Conservation (phyloP, 2,888 invertebrate genomes). For the Sipha maydis region DNA sequence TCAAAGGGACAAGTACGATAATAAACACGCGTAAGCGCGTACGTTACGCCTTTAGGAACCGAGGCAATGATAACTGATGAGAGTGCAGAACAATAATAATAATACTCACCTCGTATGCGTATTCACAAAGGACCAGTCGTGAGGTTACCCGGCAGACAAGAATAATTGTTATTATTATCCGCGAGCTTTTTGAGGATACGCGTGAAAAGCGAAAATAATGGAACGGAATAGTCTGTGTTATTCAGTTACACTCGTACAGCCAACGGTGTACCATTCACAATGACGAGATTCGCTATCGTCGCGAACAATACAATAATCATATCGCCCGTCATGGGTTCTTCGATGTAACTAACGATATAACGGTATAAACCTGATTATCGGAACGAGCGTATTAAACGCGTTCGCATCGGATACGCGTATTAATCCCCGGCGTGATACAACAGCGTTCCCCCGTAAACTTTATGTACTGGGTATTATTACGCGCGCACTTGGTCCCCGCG, state of each 20-base stretch:
- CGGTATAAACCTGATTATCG: no score
- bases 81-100: background rate
- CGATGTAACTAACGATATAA: no score
- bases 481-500: no score
- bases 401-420: no score
- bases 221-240: background rate
- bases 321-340: no score
- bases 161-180: constrained; percentile 31
- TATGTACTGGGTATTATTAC: no score
- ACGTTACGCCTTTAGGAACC: constrained; percentile 28
- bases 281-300: background rate
- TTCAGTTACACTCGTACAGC: background rate
- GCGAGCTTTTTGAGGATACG: constrained; percentile 4
- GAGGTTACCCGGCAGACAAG: constrained; percentile 4
- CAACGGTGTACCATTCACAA: background rate
- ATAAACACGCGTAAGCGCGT: constrained; percentile 27
- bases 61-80: constrained; percentile 30
- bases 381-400: no score
- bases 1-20: constrained; percentile 19
- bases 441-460: no score
- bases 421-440: no score
- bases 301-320: background rate
- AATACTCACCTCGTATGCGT: background rate
- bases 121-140: background rate
- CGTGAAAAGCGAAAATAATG: background rate